A percentile compares a stretch with the other conserved stretches of the same genome.
Conservation (phyloP, 2,888 invertebrate genomes). For the Cerastoderma edule region DNA sequence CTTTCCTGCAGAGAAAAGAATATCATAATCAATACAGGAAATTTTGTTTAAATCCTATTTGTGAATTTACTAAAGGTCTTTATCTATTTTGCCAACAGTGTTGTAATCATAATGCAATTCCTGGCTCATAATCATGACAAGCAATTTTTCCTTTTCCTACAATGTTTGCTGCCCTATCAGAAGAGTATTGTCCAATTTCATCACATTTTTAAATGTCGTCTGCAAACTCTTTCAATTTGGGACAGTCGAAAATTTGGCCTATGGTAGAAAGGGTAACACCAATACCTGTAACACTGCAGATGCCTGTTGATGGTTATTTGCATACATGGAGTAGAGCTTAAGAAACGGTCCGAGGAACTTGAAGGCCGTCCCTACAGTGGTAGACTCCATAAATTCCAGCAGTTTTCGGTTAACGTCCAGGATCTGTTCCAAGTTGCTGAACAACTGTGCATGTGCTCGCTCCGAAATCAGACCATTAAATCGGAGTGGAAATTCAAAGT, state of each 20-base stretch:
- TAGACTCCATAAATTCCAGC: conserved; percentile 81
- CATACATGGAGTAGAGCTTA: conserved; percentile 91
- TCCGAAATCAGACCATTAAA: conserved; percentile 78
- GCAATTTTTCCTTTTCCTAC: conserved; percentile 3
- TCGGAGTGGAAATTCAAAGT: conserved; percentile 81
- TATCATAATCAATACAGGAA: too few species aligned
- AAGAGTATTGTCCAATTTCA: too few species aligned
- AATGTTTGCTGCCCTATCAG: neutral
- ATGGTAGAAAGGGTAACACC: too few species aligned
- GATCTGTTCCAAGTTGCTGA: conserved; percentile 82
- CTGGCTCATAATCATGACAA: too few species aligned
- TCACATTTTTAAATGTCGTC: too few species aligned
- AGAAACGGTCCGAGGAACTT: conserved; percentile 90
- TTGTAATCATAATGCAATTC: too few species aligned
- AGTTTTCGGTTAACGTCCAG: conserved; percentile 84
- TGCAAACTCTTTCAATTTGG: too few species aligned
- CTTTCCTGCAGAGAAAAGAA: conserved; percentile 73
- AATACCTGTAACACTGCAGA: conserved; percentile 88
- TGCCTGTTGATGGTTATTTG: conserved; percentile 89
- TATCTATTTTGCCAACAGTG: too few species aligned
- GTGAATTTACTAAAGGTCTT: too few species aligned
- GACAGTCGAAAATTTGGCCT: too few species aligned
- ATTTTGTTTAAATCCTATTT: too few species aligned
- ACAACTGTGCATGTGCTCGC: conserved; percentile 76
- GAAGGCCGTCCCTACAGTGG: conserved; percentile 88